A percentile compares a stretch with the other conserved stretches of the same genome.
phyloP scores from a whole-genome alignment of 2,888 invertebrate genomes.

The Drosophila infuscata region DNA sequence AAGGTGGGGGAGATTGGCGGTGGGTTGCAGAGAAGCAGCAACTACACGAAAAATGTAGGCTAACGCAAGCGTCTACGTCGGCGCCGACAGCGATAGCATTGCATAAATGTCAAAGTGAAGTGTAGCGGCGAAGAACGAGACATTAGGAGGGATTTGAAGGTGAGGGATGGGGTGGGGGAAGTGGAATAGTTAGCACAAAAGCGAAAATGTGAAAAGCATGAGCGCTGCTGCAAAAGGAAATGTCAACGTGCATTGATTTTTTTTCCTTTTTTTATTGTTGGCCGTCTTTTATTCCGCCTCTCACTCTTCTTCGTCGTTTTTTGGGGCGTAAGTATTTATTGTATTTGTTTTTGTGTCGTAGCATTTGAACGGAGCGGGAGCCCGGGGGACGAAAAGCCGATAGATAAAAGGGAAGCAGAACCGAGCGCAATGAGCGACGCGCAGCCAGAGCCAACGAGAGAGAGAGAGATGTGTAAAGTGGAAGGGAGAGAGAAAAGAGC shows the following conservation, averaged over 20 bases:
- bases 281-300: constrained; percentile 22
- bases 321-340: constrained; percentile 63
- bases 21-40: constrained; percentile 21
- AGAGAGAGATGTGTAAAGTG: constrained; percentile 4
- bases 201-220: constrained; percentile 38
- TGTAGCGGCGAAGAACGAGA: constrained; percentile 21
- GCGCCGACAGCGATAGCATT: constrained; percentile 48
- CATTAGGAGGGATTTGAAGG: background rate
- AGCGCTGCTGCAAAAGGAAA: constrained; percentile 43
- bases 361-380: constrained; percentile 38
- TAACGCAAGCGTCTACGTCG: constrained; percentile 36
- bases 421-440: constrained; percentile 48
- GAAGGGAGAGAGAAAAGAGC: constrained; percentile 10
- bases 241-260: constrained; percentile 68
- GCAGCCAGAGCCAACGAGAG: constrained; percentile 30
- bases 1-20: constrained; percentile 1
- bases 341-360: constrained; percentile 47
- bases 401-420: constrained; percentile 62
- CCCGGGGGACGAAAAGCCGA: constrained; percentile 37
- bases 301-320: constrained; percentile 22
- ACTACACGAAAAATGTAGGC: constrained; percentile 50
- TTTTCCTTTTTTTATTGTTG: constrained; percentile 18
- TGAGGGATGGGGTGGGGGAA: background rate
- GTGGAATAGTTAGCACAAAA: constrained; percentile 23
- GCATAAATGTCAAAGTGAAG: constrained; percentile 70